A percentile compares a stretch with the other conserved stretches of the same genome.
These are phyloP conservation scores for Aplysina aerophoba DNA, from an alignment of 37 sponge, comb jelly and placozoan genomes.

Conservation along the genomic window DNA sequence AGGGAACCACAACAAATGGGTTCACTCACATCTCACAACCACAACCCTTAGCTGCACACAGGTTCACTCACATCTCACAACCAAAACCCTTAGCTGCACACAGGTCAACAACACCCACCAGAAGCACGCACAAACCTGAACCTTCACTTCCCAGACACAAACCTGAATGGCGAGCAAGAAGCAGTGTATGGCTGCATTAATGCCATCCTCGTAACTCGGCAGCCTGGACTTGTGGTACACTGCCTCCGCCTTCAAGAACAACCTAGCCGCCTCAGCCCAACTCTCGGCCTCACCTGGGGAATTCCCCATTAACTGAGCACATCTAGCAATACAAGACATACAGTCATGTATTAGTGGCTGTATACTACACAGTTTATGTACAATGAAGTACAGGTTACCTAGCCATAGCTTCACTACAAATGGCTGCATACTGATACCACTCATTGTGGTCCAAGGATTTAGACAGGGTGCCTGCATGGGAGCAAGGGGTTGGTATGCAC, in stretches of 20 bases:
- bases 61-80: no score
- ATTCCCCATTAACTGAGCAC: slow-evolving; percentile 71
- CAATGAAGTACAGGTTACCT: slow-evolving; percentile 32
- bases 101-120: no score
- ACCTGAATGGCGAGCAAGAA: slow-evolving; percentile 69
- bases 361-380: neutral
- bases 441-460: slow-evolving; percentile 75
- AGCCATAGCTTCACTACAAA: slow-evolving; percentile 81
- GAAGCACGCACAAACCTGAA: no score
- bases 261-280: slow-evolving; percentile 77
- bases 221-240: slow-evolving; percentile 33
- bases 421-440: slow-evolving; percentile 60
- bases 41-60: no score
- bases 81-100: no score
- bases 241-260: slow-evolving; percentile 67
- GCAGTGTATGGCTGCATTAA: slow-evolving; percentile 73
- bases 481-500: neutral
- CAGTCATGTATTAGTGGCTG: no score
- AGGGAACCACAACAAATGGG: no score
- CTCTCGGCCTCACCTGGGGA: slow-evolving; percentile 68
- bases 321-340: slow-evolving; percentile 31
- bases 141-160: no score
- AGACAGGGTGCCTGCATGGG: slow-evolving; percentile 54
- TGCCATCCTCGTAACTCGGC: slow-evolving; percentile 57
- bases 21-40: no score